phyloP scores from a whole-genome alignment of 2,797 vertebrate genomes.

The Nyctibius grandis region DNA sequence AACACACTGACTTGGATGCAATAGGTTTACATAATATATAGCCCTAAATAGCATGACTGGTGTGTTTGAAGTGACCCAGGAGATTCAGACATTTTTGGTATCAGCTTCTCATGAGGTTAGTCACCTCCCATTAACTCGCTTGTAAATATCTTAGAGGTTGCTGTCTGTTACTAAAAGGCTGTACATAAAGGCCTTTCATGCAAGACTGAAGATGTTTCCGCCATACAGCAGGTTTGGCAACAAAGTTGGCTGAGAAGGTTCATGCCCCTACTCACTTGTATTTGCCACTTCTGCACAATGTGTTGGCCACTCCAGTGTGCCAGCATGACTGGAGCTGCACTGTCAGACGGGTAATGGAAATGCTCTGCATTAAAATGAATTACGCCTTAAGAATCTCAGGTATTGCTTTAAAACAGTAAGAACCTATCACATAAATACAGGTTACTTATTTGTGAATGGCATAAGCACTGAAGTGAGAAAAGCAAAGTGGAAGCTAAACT shows the following conservation, averaged over 20 bases:
- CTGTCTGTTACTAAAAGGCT: background rate
- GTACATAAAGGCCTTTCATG: background rate
- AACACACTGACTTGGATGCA: background rate
- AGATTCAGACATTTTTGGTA: background rate
- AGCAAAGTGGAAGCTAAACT: background rate
- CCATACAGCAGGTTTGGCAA: background rate
- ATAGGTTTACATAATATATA: background rate
- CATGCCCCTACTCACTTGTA: background rate
- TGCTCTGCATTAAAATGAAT: background rate
- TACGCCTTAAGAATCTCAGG: background rate
- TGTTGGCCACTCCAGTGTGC: background rate
- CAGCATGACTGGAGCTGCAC: background rate
- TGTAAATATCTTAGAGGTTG: background rate
- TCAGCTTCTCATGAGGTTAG: slow-evolving; percentile 12
- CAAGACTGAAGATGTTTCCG: background rate
- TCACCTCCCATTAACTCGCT: slow-evolving; percentile 23
- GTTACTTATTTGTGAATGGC: background rate
- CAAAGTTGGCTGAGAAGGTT: background rate
- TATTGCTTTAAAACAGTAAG: background rate
- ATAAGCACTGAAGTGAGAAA: background rate
- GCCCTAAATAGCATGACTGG: background rate
- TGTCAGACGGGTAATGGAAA: background rate
- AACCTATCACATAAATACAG: background rate
- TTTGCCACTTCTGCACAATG: background rate
- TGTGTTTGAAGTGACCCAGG: background rate